Percentiles rank a stretch among this genome's conserved stretches.
phyloP scores from a whole-genome alignment of 1,140 invertebrate genomes.

The Linepithema humile region DNA sequence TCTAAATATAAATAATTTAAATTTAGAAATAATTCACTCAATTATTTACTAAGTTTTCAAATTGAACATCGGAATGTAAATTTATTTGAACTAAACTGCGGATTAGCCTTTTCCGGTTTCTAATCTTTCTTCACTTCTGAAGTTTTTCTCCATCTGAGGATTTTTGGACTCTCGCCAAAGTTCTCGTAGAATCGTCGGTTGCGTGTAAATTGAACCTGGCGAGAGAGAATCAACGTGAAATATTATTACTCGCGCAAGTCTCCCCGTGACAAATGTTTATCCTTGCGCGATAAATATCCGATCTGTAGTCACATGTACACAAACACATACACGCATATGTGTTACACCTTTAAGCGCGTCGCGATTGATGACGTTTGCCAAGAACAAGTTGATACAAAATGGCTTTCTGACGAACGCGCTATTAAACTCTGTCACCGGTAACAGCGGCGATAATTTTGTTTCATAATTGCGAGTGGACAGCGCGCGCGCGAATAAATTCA shows the following conservation, averaged over 20 bases:
- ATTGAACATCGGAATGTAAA: not conserved
- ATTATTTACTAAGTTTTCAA: not conserved
- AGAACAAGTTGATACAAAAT: constrained; percentile 51
- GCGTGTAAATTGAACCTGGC: constrained; percentile 16
- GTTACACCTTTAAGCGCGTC: not conserved
- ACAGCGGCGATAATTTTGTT: constrained; percentile 23
- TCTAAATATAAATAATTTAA: not conserved
- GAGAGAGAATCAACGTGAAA: constrained; percentile 24
- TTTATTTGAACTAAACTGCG: not conserved
- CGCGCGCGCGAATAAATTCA: not conserved
- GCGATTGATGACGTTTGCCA: constrained; percentile 38
- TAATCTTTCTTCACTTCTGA: not conserved
- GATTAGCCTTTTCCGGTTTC: not conserved
- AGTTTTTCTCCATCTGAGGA: not conserved
- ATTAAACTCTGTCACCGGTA: constrained; percentile 41
- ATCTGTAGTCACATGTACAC: constrained; percentile 6
- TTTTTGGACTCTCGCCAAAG: not conserved
- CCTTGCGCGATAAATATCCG: constrained; percentile 19
- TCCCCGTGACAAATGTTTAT: constrained; percentile 29
- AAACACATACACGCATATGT: not conserved
- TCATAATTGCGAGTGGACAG: constrained; percentile 35
- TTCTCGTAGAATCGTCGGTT: not conserved
- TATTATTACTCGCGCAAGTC: constrained; percentile 34
- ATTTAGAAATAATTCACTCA: not conserved
- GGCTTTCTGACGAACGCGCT: constrained; percentile 24